phyloP scores from a whole-genome alignment of 2,113 vertebrate species.

The Sander vitreus region DNA sequence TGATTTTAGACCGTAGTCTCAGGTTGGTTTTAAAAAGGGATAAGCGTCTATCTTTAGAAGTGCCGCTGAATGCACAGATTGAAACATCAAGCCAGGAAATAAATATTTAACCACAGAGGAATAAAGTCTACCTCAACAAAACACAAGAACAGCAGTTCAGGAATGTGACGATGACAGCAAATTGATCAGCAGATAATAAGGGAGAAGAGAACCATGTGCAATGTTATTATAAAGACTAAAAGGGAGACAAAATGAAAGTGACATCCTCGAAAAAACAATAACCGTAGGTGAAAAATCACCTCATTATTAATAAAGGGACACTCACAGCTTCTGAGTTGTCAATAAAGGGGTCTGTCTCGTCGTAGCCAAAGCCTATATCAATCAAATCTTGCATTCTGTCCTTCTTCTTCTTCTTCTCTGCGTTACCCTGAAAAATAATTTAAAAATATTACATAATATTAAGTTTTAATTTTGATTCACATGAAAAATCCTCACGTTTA shows the following conservation, averaged over 20 bases:
- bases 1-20: slow-evolving; percentile 42
- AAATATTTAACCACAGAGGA: slow-evolving; percentile 49
- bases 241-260: slow-evolving; percentile 11
- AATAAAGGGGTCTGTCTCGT: slow-evolving; percentile 98
- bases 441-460: background rate
- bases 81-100: slow-evolving; percentile 45
- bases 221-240: slow-evolving; percentile 5
- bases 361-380: slow-evolving; percentile 98
- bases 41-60: slow-evolving; percentile 50
- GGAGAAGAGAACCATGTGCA: background rate
- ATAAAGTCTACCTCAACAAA: slow-evolving; percentile 23
- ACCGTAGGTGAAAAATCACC: background rate
- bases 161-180: slow-evolving; percentile 28
- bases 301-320: slow-evolving; percentile 63
- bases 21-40: slow-evolving; percentile 40
- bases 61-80: slow-evolving; percentile 20
- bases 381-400: slow-evolving; percentile 98
- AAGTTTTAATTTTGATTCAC: background rate
- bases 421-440: slow-evolving; percentile 80
- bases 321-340: slow-evolving; percentile 99
- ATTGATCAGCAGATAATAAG: slow-evolving; percentile 35
- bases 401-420: slow-evolving; percentile 91
- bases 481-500: background rate
- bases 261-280: background rate
- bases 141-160: slow-evolving; percentile 6